These are phyloP conservation scores for Cephus runcator DNA, from an alignment of 2,888 invertebrate genomes.

Conservation along the genomic window DNA sequence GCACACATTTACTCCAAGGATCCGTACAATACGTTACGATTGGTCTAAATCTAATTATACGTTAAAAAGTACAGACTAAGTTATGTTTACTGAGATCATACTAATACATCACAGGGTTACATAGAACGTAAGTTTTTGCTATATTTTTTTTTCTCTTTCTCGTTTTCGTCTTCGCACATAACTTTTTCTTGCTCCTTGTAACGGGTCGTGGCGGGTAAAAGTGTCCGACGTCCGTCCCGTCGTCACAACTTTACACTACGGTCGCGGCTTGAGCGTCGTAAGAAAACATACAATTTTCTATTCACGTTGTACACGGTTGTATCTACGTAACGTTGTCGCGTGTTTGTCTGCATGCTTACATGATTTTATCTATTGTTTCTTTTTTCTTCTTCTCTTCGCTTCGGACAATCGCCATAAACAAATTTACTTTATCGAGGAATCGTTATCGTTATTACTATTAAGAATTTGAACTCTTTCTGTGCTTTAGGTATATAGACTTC, in stretches of 20 bases:
- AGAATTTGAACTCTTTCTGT: not conserved
- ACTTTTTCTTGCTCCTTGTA: constrained; percentile 32
- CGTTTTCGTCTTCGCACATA: not conserved
- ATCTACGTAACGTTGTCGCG: not conserved
- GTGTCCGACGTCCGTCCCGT: not conserved
- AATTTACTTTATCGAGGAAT: not conserved
- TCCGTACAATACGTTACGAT: constrained; percentile 10
- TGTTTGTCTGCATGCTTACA: not conserved
- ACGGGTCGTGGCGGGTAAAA: not conserved
- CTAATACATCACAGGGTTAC: constrained; percentile 67
- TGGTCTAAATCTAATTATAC: constrained; percentile 44
- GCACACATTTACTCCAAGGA: constrained; percentile 4
- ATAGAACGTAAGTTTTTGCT: constrained; percentile 54
- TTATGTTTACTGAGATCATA: constrained; percentile 66
- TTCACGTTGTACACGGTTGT: not conserved
- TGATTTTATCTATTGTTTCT: not conserved
- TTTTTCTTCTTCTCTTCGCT: not conserved
- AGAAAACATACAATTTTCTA: not conserved
- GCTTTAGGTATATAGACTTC: not conserved
- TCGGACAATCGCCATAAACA: not conserved
- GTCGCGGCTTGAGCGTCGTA: not conserved
- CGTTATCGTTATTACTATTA: not conserved
- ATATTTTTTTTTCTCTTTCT: not conserved
- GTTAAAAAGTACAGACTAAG: constrained; percentile 58
- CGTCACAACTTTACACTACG: not conserved